Evolutionary conservation across 2,888 invertebrate genomes (phyloP).

Genomic region (Tridacna crocea): DNA sequence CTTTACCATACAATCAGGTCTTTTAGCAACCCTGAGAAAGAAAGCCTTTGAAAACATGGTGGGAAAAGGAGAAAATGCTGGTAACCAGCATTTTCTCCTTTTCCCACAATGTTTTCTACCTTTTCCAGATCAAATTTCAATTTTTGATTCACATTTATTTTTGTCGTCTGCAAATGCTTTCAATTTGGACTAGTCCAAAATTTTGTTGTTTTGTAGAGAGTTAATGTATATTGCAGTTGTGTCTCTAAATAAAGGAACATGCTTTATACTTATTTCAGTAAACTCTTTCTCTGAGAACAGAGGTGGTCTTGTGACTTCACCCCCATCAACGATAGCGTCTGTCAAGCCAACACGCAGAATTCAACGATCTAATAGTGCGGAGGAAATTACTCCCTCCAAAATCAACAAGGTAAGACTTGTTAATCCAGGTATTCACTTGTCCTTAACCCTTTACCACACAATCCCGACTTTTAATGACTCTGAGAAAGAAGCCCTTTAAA

Average conservation of each 20-base stretch:
- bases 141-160: too few species aligned
- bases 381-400: slow-evolving; percentile 60
- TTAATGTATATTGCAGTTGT: not conserved
- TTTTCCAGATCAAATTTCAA: too few species aligned
- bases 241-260: not conserved
- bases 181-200: too few species aligned
- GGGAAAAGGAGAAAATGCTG: not conserved
- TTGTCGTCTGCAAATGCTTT: too few species aligned
- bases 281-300: slow-evolving; percentile 63
- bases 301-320: slow-evolving; percentile 43
- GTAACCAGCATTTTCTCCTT: not conserved
- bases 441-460: too few species aligned
- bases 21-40: too few species aligned
- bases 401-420: slow-evolving; percentile 57
- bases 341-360: slow-evolving; percentile 59
- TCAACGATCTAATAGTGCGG: slow-evolving; percentile 70
- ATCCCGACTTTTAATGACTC: too few species aligned
- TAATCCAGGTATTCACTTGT: too few species aligned
- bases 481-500: too few species aligned
- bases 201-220: too few species aligned
- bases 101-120: not conserved
- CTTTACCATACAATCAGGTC: too few species aligned
- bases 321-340: slow-evolving; percentile 52
- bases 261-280: slow-evolving; percentile 45
- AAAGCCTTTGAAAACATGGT: not conserved